Evolutionary conservation across 2,888 invertebrate genomes (phyloP).

Genomic region (Asteroscopus sphinx): DNA sequence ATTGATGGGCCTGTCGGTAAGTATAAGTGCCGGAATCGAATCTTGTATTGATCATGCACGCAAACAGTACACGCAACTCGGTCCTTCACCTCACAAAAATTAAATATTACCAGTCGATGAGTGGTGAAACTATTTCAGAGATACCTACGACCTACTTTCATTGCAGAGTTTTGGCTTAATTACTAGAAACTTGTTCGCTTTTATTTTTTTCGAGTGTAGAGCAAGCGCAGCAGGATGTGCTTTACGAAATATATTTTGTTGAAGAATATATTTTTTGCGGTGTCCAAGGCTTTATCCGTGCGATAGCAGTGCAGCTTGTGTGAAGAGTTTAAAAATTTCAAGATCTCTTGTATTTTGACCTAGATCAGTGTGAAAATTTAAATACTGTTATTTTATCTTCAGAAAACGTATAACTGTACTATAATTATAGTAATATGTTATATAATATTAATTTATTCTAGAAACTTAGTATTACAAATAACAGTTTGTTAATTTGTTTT

Average conservation of each 20-base stretch:
- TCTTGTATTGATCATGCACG: slow-evolving; percentile 76
- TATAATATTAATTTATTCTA: too few species aligned
- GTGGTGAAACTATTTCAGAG: slow-evolving; percentile 71
- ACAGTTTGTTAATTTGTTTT: too few species aligned
- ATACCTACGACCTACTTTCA: slow-evolving; percentile 66
- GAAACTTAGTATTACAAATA: too few species aligned
- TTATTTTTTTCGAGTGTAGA: slow-evolving; percentile 49
- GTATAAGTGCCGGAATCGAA: slow-evolving; percentile 79
- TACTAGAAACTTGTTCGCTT: slow-evolving; percentile 59
- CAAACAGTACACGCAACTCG: slow-evolving; percentile 76
- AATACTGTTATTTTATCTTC: background rate
- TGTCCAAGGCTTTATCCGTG: background rate
- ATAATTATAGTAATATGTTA: too few species aligned
- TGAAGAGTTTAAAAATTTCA: too few species aligned
- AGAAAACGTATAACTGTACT: too few species aligned
- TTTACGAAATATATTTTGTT: slow-evolving; percentile 41
- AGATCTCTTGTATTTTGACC: too few species aligned
- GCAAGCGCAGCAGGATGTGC: slow-evolving; percentile 35
- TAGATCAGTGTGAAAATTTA: too few species aligned
- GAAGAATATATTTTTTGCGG: slow-evolving; percentile 5
- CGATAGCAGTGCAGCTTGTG: too few species aligned
- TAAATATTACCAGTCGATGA: slow-evolving; percentile 59
- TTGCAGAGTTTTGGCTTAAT: slow-evolving; percentile 64
- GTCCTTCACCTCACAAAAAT: slow-evolving; percentile 74
- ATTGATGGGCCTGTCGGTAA: slow-evolving; percentile 81